Conservation (phyloP, 2,888 invertebrate genomes). For the Lysandra coridon region DNA sequence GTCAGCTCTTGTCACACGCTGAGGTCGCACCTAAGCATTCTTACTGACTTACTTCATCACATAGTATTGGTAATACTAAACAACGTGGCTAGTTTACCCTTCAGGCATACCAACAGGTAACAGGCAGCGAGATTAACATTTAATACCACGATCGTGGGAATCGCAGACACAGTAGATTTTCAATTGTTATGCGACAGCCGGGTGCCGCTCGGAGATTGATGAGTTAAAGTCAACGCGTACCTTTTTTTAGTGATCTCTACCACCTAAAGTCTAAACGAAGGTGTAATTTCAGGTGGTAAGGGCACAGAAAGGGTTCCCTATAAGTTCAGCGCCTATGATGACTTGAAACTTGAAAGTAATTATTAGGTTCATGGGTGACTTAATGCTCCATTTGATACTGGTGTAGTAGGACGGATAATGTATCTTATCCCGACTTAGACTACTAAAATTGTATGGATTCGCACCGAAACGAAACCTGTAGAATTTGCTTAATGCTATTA, state of each 20-base stretch:
- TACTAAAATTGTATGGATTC: slow-evolving; percentile 23
- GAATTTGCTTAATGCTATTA: slow-evolving; percentile 3
- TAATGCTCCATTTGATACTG: slow-evolving; percentile 7
- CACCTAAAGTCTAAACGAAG: background rate
- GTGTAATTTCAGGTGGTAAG: background rate
- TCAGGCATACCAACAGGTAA: background rate
- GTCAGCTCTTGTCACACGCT: slow-evolving; percentile 53
- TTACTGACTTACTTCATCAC: slow-evolving; percentile 56
- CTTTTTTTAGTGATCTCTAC: background rate
- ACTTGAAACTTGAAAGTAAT: background rate
- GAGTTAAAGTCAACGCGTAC: background rate
- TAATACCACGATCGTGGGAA: background rate
- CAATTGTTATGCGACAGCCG: too few relatives aligned
- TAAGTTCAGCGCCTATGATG: background rate
- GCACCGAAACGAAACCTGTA: slow-evolving; percentile 7
- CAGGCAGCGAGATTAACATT: background rate
- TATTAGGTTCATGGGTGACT: background rate
- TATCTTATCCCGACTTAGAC: slow-evolving; percentile 26
- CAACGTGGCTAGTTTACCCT: slow-evolving; percentile 16
- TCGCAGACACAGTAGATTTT: too few relatives aligned
- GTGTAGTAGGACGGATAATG: slow-evolving; percentile 23
- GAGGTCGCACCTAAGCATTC: slow-evolving; percentile 56
- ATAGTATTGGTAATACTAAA: slow-evolving; percentile 30
- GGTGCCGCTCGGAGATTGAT: too few relatives aligned
- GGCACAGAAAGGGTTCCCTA: background rate